phyloP scores from a whole-genome alignment of 2,888 invertebrate species.

The Melangyna quadrimaculata region DNA sequence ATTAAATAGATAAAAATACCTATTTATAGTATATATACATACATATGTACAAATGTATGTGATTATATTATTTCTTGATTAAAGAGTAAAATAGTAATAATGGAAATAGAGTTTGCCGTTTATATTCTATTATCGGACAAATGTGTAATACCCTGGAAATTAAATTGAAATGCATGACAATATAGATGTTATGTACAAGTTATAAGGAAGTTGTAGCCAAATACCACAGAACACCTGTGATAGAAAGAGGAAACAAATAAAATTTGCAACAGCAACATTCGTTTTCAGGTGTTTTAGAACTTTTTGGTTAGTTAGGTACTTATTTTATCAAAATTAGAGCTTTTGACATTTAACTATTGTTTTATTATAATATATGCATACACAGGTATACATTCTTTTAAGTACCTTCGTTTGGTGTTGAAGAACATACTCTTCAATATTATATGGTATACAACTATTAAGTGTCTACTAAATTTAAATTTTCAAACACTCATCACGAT shows the following conservation, averaged over 20 bases:
- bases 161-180: conserved; percentile 60
- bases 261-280: neutral
- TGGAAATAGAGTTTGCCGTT: conserved; percentile 19
- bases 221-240: neutral
- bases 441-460: too few relatives aligned
- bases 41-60: too few relatives aligned
- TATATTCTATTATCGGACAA: conserved; percentile 41
- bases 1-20: conserved; percentile 44
- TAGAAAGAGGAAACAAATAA: neutral
- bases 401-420: neutral
- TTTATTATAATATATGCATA: neutral
- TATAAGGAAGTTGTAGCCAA: conserved; percentile 7
- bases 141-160: conserved; percentile 53
- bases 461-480: too few relatives aligned
- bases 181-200: neutral
- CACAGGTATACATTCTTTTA: neutral
- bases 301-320: too few relatives aligned
- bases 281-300: neutral
- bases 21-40: neutral
- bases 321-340: neutral
- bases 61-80: too few relatives aligned
- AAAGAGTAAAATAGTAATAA: conserved; percentile 19
- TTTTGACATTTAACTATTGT: neutral
- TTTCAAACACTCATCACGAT: too few relatives aligned
- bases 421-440: too few relatives aligned